These are phyloP conservation scores for Chelmon rostratus DNA, from an alignment of 2,797 vertebrate species.

Conservation along the genomic window DNA sequence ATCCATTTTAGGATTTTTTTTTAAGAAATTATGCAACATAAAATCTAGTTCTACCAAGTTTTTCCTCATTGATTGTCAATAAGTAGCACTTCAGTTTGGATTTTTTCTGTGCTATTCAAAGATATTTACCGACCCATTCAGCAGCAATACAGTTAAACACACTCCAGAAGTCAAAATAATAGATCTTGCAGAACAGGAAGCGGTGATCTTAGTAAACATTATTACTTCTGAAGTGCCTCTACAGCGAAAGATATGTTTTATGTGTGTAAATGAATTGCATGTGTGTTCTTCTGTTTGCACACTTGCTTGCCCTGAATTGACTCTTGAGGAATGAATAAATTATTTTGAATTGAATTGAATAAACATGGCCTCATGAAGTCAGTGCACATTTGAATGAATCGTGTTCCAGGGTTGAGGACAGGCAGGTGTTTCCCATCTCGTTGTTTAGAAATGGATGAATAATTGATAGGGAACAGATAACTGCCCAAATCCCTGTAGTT, in stretches of 20 bases:
- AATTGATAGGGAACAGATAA: conserved; percentile 8
- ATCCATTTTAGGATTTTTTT: neutral
- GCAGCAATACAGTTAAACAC: neutral
- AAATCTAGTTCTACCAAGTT: neutral
- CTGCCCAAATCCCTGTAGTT: conserved; percentile 9
- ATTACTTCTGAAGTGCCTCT: no score
- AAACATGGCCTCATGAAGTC: neutral
- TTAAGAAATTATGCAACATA: neutral
- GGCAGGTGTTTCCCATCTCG: conserved; percentile 21
- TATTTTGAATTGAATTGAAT: neutral
- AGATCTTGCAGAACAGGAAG: neutral
- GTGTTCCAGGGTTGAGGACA: neutral
- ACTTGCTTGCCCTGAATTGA: neutral
- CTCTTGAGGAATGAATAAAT: neutral
- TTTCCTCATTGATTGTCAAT: neutral
- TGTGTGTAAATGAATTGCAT: no score
- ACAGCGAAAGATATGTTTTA: neutral
- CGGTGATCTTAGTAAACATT: neutral
- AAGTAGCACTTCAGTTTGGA: neutral
- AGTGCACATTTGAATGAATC: neutral
- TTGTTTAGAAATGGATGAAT: conserved; percentile 22
- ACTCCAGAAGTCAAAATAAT: neutral
- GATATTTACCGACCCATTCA: neutral
- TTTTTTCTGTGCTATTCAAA: neutral
- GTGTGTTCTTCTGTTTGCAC: no score